Base-by-base conservation (phyloP, 2,888 invertebrate species). In the Rotaria sp. region DNA sequence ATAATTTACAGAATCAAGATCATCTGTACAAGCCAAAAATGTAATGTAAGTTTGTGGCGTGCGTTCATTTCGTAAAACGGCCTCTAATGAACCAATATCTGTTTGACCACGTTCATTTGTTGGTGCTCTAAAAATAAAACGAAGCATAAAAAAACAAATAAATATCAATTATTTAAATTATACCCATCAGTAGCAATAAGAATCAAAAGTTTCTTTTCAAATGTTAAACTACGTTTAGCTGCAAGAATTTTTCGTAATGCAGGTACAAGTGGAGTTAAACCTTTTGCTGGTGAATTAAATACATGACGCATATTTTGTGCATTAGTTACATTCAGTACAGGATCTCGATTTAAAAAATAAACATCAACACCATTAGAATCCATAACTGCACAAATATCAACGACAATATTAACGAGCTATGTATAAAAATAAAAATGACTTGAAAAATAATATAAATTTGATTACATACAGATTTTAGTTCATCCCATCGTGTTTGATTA, bases 121-220 rank as follows among this genome's bases (percentile, higher is more conserved):
- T 15, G 86, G 86, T 59, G 85, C 85, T 45, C 86, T 80, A 13
- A 26, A 80, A 26, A 26, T 1, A 26, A 10, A 80, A 80, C 15
- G 15, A 30, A 11, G 13, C 21, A 52, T 52, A 4, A 52, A 24
- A 11, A 26, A 26, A 4, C 15, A 30, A 35, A 67, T 67, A 35
- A 4, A 41, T 45, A 8, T 41, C 2, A 80, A n/a, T 45, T 80
- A 45, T 41, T 8, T 5, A 45, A n/a, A n/a, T 3, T 1, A 21
- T 80, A 80, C 80, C 45, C 86, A 84, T 86, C 86, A 0, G 86
- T 86, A 85, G 85, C 86, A 35, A 85, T 41, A n/a, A 86, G 85
- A 57, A 86, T 86, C 15, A 86, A n/a, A n/a, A 86, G 50, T 75
- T 86, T 86, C 38, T 50, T 86, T 50, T 86, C 86, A n/a, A 80